Evolutionary conservation across 2,113 vertebrate genomes (phyloP).

Genomic region (Sigmodon hispidus): DNA sequence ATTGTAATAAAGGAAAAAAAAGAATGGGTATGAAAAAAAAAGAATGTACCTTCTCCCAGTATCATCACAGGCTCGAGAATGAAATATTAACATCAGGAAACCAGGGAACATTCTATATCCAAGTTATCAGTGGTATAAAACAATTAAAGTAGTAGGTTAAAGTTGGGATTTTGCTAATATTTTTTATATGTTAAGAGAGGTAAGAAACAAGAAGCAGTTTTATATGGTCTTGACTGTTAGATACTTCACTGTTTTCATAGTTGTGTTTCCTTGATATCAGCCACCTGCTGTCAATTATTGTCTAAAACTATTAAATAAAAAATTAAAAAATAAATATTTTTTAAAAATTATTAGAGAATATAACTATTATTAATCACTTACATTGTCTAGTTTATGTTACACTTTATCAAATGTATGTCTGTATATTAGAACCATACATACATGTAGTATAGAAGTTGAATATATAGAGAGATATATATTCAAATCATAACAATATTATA

Average conservation of each 20-base stretch:
- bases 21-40: too few relatives aligned
- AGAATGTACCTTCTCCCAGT: neutral
- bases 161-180: neutral
- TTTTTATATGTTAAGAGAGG: neutral
- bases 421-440: neutral
- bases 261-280: neutral
- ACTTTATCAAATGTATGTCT: neutral
- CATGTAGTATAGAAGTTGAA: neutral
- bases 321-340: neutral
- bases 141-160: neutral
- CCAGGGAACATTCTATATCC: neutral
- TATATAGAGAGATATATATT: neutral
- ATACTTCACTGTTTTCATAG: neutral
- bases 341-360: neutral
- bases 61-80: neutral
- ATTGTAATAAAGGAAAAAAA: too few relatives aligned
- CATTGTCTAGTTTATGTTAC: neutral
- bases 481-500: neutral
- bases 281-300: too few relatives aligned
- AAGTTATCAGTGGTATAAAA: neutral
- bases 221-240: neutral
- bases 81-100: neutral
- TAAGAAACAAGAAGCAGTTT: neutral
- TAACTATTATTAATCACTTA: neutral
- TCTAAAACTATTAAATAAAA: neutral